Evolutionary conservation across 2,888 invertebrate genomes (phyloP), one percentile per base, ranked within the genome.

Genomic region (Phalera bucephala): DNA sequence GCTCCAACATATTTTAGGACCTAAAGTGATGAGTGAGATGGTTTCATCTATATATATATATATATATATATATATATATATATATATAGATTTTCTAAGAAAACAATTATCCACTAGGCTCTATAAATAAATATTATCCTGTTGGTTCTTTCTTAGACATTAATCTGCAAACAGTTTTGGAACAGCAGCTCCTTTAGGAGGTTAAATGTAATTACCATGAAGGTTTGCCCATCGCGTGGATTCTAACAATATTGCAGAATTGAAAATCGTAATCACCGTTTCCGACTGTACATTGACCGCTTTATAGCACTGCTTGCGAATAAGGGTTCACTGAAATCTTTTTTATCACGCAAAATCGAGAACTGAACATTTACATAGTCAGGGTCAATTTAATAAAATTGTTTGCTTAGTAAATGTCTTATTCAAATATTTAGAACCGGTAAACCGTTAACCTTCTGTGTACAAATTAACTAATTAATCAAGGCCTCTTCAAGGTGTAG

Each of bases 401-500:
- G 36, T 57, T 56, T 54, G 52, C 43, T 44, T 33, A 38, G 35
- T 5, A 35, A 41, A 64, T 52, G 38, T 52, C 41, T 62, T 40
- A 48, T 32, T 52, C 37, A 13, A 59, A 54, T 53, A 39, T 47
- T 62, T 56, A 40, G 30, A 51, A 50, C 40, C 41, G 48, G 49
- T 45, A 47, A 52, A 65, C 64, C 66, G 64, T 73, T 74, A 73
- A 69, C 74, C 67, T 71, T 64, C 69, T 38, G 38, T 61, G 47
- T 52, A 60, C 51, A 62, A 65, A 67, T 65, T 61, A 59, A 53
- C 68, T 63, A 69, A 64, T 70, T 66, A 69, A 65, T 62, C 53
- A 44, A 61, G 64, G 58, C 42, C 57, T 41, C 45, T 50, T 38
- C 48, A 42, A 45, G 47, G 38, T 57, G 35, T 58, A 43, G 49